These are phyloP conservation scores for Labrus mixtus DNA, from an alignment of 2,113 vertebrate species.

Conservation along the genomic window DNA sequence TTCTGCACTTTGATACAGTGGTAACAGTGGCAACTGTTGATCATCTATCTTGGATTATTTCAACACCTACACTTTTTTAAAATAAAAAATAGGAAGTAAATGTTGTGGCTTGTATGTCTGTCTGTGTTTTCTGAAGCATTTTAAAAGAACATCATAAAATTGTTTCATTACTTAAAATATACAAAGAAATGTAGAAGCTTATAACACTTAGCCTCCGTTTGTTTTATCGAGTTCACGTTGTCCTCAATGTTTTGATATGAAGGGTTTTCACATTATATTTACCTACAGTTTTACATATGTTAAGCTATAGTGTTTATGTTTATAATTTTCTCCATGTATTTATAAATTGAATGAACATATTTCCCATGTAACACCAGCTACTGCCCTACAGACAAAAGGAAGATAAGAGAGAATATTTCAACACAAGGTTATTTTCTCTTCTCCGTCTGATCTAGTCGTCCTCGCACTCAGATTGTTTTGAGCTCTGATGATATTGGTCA, in stretches of 20 bases:
- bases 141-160: slow-evolving; percentile 43
- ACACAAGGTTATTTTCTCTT: slow-evolving; percentile 22
- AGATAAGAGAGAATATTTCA: background rate
- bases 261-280: slow-evolving; percentile 1
- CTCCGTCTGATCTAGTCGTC: slow-evolving; percentile 32
- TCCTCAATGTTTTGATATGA: slow-evolving; percentile 22
- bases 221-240: background rate
- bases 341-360: slow-evolving; percentile 18
- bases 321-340: slow-evolving; percentile 15
- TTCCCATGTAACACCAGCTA: slow-evolving; percentile 1
- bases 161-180: slow-evolving; percentile 30
- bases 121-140: slow-evolving; percentile 11
- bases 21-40: background rate
- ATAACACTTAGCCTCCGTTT: slow-evolving; percentile 20
- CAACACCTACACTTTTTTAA: slow-evolving; percentile 22
- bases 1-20: slow-evolving; percentile 5
- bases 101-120: slow-evolving; percentile 1
- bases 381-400: background rate
- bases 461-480: slow-evolving; percentile 31
- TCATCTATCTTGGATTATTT: slow-evolving; percentile 5
- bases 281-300: no score
- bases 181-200: slow-evolving; percentile 25
- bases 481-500: slow-evolving; percentile 62
- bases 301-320: background rate
- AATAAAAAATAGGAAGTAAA: background rate